A percentile compares a stretch with the other conserved stretches of the same genome.
phyloP scores from a whole-genome alignment of 2,888 invertebrate species.

The Chloroclystis v-ata region DNA sequence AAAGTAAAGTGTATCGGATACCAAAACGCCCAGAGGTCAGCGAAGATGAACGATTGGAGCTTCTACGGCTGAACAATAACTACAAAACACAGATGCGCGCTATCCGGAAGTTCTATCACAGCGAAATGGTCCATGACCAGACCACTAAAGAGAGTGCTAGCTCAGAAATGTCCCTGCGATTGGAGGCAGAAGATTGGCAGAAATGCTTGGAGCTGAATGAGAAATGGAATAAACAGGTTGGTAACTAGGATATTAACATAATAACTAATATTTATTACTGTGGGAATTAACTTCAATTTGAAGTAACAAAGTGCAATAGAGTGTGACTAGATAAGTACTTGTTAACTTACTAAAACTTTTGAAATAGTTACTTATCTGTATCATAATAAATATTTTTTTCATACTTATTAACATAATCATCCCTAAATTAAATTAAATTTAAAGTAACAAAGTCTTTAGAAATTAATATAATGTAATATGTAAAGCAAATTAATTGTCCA shows the following conservation, averaged over 20 bases:
- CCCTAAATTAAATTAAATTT: no score
- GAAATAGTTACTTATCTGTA: no score
- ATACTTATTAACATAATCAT: no score
- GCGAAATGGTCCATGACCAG: constrained; percentile 71
- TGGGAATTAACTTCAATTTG: no score
- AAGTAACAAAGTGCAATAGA: no score
- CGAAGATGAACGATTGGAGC: constrained; percentile 81
- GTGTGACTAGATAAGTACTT: no score
- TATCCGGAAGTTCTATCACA: constrained; percentile 71
- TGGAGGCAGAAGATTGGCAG: constrained; percentile 81
- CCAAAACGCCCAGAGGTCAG: constrained; percentile 79
- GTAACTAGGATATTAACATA: not conserved
- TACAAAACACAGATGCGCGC: constrained; percentile 82
- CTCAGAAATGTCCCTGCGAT: constrained; percentile 73
- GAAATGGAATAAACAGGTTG: constrained; percentile 81
- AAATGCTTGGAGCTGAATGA: constrained; percentile 80
- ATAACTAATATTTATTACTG: no score
- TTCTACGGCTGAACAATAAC: constrained; percentile 82
- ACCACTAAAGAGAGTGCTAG: constrained; percentile 72
- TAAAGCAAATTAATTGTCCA: no score
- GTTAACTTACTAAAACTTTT: no score
- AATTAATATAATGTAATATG: no score
- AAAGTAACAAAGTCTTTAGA: no score
- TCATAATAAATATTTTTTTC: no score
- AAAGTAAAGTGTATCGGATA: constrained; percentile 86